Conservation (phyloP, 2,797 vertebrate species). For the Antennarius maculatus region DNA sequence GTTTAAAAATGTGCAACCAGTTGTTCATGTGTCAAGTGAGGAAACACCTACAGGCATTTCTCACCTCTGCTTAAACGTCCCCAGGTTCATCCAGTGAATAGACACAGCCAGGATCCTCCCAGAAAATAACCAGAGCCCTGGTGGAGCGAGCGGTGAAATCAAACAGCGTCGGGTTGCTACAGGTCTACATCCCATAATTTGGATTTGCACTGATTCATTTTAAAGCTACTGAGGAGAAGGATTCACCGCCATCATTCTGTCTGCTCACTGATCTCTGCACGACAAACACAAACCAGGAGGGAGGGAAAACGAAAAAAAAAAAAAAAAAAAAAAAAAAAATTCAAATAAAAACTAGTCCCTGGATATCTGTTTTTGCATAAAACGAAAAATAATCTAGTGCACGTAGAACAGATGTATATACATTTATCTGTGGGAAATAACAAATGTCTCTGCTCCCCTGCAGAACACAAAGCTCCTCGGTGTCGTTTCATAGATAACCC, state of each 20-base stretch:
- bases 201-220: constrained; percentile 86
- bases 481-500: constrained; percentile 84
- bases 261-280: constrained; percentile 74
- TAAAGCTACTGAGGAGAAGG: constrained; percentile 91
- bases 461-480: constrained; percentile 76
- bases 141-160: constrained; percentile 55
- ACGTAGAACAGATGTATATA: constrained; percentile 89
- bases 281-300: constrained; percentile 69
- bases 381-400: constrained; percentile 76
- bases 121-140: constrained; percentile 5
- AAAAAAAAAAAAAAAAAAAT: constrained; percentile 2
- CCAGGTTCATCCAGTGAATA: constrained; percentile 93
- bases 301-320: constrained; percentile 73
- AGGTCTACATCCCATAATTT: constrained; percentile 89
- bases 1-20: constrained; percentile 95
- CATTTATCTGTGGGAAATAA: constrained; percentile 75
- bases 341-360: constrained; percentile 79
- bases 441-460: constrained; percentile 35
- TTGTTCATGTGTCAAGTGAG: constrained; percentile 91
- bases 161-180: constrained; percentile 72
- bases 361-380: constrained; percentile 86
- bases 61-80: constrained; percentile 92
- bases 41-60: constrained; percentile 94
- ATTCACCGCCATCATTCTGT: constrained; percentile 83
- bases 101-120: constrained; percentile 57